phyloP scores from a whole-genome alignment of 2,888 invertebrate species.

The Cephus rjabovi region DNA sequence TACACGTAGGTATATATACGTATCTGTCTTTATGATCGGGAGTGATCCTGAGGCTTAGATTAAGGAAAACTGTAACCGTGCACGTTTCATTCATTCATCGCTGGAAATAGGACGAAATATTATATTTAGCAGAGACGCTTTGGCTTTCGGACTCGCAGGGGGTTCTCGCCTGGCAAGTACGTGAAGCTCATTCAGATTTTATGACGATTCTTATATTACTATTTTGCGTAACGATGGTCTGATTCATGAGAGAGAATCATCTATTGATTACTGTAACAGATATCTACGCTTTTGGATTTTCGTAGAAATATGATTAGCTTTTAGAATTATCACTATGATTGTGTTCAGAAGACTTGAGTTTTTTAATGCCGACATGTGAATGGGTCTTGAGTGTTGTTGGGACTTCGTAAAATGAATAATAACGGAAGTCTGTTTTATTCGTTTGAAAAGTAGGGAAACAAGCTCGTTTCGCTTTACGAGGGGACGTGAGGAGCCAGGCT shows the following conservation, averaged over 20 bases:
- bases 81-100: slow-evolving; percentile 62
- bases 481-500: background rate
- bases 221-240: background rate
- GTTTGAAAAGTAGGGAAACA: background rate
- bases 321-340: background rate
- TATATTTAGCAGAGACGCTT: slow-evolving; percentile 52
- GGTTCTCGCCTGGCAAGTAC: background rate
- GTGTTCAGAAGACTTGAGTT: background rate
- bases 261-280: background rate
- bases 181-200: background rate
- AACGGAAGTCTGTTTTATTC: background rate
- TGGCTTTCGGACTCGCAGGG: background rate
- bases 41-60: slow-evolving; percentile 2
- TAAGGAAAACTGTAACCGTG: background rate
- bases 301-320: background rate
- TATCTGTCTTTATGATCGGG: background rate
- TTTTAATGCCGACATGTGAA: background rate
- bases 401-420: background rate
- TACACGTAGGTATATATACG: no score
- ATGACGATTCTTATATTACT: background rate
- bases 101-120: slow-evolving; percentile 58
- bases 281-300: background rate
- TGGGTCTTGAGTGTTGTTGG: background rate
- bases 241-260: background rate
- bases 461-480: background rate